Percentiles rank a stretch among this genome's conserved stretches.
Conservation (phyloP, 2,113 vertebrate species). For the Crotalus horridus region DNA sequence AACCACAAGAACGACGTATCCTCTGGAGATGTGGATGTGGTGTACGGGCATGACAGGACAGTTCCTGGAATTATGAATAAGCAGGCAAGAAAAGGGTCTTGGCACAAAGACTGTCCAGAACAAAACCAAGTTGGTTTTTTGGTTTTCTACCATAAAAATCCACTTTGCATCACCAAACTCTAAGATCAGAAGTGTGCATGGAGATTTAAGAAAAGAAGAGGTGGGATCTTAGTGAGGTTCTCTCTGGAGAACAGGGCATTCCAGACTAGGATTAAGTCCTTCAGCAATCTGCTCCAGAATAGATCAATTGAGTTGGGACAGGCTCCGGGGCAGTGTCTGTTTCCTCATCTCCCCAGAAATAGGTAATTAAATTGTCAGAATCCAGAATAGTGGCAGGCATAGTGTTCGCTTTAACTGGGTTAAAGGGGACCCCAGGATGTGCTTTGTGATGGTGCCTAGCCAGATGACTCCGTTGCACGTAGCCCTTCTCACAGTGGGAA, state of each 20-base stretch:
- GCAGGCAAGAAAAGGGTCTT: neutral
- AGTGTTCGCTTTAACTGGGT: slow-evolving; percentile 19
- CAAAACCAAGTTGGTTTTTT: neutral
- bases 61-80: neutral
- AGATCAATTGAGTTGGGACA: slow-evolving; percentile 21
- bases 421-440: slow-evolving; percentile 17
- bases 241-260: neutral
- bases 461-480: slow-evolving; percentile 12
- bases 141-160: neutral
- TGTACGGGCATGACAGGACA: neutral
- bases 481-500: slow-evolving; percentile 32
- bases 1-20: too few relatives aligned
- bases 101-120: neutral
- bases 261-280: neutral
- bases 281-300: slow-evolving; percentile 14
- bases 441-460: slow-evolving; percentile 22
- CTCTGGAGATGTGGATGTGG: neutral
- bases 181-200: neutral
- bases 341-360: slow-evolving; percentile 30
- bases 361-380: slow-evolving; percentile 28
- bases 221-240: neutral
- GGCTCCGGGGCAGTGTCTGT: neutral
- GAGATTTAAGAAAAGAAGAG: neutral
- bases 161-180: neutral
- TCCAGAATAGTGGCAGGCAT: slow-evolving; percentile 26